Evolutionary conservation across 2,888 invertebrate species (phyloP).

Genomic region (Cataglyphis altisquamis): DNA sequence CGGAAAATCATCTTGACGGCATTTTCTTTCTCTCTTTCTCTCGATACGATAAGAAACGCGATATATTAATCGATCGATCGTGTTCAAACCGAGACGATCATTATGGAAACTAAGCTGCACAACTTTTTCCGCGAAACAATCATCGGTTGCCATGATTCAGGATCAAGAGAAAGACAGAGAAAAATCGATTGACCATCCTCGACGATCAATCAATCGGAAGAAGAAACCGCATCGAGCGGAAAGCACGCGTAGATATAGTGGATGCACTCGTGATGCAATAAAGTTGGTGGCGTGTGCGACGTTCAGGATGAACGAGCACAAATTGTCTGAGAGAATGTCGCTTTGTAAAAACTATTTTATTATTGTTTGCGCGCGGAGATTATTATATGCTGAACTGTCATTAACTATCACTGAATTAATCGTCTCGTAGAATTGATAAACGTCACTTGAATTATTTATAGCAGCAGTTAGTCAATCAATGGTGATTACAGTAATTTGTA

Average conservation of each 20-base stretch:
- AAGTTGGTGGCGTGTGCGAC: constrained; percentile 68
- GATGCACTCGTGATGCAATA: constrained; percentile 66
- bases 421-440: constrained; percentile 54
- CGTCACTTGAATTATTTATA: constrained; percentile 41
- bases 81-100: constrained; percentile 59
- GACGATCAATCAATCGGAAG: constrained; percentile 70
- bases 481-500: not conserved
- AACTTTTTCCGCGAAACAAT: constrained; percentile 56
- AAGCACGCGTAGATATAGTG: constrained; percentile 63
- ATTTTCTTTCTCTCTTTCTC: constrained; percentile 62
- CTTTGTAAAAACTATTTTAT: constrained; percentile 63
- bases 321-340: constrained; percentile 34
- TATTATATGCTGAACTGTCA: constrained; percentile 43
- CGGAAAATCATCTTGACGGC: constrained; percentile 62
- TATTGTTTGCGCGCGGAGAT: constrained; percentile 50
- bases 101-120: constrained; percentile 73
- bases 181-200: constrained; percentile 62
- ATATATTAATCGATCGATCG: constrained; percentile 69
- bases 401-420: constrained; percentile 70
- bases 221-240: constrained; percentile 59
- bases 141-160: constrained; percentile 44
- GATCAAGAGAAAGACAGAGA: constrained; percentile 60
- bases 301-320: constrained; percentile 58
- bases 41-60: constrained; percentile 63
- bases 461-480: not conserved